These are phyloP conservation scores for Paradisaea rubra DNA, from an alignment of 2,113 vertebrate species.

Conservation along the genomic window DNA sequence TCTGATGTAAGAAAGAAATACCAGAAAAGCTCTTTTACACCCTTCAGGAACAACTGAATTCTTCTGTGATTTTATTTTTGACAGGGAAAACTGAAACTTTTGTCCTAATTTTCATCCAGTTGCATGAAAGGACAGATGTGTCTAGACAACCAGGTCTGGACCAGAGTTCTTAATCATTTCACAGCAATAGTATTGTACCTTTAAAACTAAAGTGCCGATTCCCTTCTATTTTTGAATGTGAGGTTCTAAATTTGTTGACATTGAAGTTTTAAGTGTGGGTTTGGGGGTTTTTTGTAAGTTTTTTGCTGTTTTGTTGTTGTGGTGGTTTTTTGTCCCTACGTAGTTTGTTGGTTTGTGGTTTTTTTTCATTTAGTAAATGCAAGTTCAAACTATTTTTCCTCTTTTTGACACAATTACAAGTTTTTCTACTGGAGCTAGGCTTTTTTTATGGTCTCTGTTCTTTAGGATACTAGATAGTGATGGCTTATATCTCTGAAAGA, in stretches of 20 bases:
- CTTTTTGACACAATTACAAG: neutral
- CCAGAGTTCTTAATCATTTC: neutral
- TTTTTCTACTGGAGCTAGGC: neutral
- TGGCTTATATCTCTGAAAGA: neutral
- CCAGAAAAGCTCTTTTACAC: neutral
- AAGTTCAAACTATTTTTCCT: neutral
- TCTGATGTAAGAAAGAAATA: neutral
- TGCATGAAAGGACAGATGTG: neutral
- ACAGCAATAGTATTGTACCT: no score
- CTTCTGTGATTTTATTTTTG: neutral
- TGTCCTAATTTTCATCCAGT: neutral
- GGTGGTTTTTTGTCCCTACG: neutral
- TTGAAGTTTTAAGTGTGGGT: neutral
- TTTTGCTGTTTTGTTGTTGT: neutral
- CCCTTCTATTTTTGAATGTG: neutral
- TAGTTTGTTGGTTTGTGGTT: neutral
- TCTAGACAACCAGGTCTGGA: neutral
- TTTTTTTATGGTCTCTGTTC: neutral
- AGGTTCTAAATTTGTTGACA: neutral
- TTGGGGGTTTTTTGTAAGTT: neutral
- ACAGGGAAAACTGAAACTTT: neutral
- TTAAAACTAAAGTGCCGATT: neutral
- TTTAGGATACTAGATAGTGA: neutral
- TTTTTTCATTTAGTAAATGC: neutral
- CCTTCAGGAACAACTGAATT: neutral